These are phyloP conservation scores for Sinocyclocheilus maitianheensis DNA, from an alignment of 2,113 vertebrate genomes.

Conservation along the genomic window DNA sequence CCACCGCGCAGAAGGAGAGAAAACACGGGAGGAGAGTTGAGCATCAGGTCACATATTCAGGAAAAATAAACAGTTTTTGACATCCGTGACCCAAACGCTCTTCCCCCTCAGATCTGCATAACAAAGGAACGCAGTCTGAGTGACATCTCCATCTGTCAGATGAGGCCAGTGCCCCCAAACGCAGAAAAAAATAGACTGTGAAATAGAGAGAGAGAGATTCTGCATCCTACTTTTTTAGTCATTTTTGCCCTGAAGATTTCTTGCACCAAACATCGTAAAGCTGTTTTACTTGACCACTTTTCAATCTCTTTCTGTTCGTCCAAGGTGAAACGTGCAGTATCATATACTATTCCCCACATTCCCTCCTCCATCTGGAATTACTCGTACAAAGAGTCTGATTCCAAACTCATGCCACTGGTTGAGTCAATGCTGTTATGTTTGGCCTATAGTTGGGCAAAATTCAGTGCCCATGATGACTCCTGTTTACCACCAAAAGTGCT, in stretches of 20 bases:
- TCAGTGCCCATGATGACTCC: too few species aligned
- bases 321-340: too few species aligned
- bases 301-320: too few species aligned
- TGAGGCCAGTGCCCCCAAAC: neutral
- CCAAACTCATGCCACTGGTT: too few species aligned
- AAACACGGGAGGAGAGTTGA: neutral
- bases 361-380: too few species aligned
- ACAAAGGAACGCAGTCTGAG: conserved; percentile 15
- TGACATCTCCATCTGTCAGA: conserved; percentile 36
- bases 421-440: too few species aligned
- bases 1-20: neutral
- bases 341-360: too few species aligned
- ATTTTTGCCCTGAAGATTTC: neutral
- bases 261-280: neutral
- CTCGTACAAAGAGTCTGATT: too few species aligned
- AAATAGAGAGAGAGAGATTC: neutral
- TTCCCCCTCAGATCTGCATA: conserved; percentile 25
- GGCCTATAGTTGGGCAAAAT: too few species aligned
- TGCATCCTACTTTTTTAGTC: neutral
- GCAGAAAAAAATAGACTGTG: neutral
- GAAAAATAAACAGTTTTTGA: conserved; percentile 30
- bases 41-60: conserved; percentile 27
- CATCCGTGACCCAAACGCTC: conserved; percentile 17
- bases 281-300: neutral
- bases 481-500: too few species aligned